A percentile compares a stretch with the other conserved stretches of the same genome.
phyloP scores from a whole-genome alignment of 2,113 vertebrate species.

The Merops nubicus region DNA sequence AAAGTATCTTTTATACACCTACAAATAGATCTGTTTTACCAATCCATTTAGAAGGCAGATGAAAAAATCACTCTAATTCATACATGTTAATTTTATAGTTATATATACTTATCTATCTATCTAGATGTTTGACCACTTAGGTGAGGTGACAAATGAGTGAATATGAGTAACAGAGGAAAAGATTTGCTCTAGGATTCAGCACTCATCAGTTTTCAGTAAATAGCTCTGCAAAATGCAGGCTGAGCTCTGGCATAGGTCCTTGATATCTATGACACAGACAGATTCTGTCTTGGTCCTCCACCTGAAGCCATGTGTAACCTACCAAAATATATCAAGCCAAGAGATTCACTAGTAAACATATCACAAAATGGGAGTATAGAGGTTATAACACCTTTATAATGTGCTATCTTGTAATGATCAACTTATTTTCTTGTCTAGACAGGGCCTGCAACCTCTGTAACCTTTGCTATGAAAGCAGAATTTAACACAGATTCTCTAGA shows the following conservation, averaged over 20 bases:
- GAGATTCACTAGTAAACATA: not conserved
- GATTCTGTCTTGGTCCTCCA: not conserved
- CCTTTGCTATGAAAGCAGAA: not conserved
- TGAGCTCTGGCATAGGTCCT: not conserved
- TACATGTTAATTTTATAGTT: rapidly evolving
- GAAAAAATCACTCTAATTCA: not conserved
- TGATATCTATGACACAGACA: not conserved
- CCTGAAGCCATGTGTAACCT: not conserved
- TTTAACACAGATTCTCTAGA: not conserved
- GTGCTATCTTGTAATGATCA: not conserved
- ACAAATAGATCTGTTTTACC: not conserved
- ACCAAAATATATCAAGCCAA: not conserved
- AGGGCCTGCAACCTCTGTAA: not conserved
- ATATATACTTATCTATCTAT: not conserved
- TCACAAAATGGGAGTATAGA: not conserved
- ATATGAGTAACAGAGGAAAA: not conserved
- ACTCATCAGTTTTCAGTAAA: not conserved
- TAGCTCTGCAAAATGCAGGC: not conserved
- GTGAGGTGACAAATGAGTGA: not conserved
- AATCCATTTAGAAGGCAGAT: not conserved
- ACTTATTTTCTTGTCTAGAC: not conserved
- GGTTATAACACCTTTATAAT: not conserved
- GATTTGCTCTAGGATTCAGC: not conserved
- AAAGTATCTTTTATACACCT: not conserved
- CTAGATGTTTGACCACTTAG: not conserved